Evolutionary conservation across 2,888 invertebrate species (phyloP).

Genomic region (Choristoneura rosaceana): DNA sequence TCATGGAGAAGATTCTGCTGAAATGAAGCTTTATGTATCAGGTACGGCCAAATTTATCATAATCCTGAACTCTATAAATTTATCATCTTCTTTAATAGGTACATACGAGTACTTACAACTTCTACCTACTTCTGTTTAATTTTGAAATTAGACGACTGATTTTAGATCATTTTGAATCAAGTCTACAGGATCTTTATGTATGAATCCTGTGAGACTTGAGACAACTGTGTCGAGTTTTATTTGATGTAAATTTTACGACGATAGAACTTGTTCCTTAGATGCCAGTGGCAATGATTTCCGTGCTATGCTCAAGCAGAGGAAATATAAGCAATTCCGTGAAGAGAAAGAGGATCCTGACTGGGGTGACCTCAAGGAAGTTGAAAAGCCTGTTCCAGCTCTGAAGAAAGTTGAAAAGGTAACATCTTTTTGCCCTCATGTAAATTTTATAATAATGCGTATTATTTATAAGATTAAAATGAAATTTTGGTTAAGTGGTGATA

Average conservation of each 20-base stretch:
- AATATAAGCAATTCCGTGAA: slow-evolving; percentile 96
- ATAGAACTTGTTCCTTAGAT: slow-evolving; percentile 82
- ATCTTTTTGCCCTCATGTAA: slow-evolving; percentile 45
- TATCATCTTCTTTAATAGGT: too few species aligned
- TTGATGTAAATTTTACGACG: too few species aligned
- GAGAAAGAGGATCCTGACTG: slow-evolving; percentile 97
- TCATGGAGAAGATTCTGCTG: slow-evolving; percentile 98
- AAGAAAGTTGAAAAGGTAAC: slow-evolving; percentile 98
- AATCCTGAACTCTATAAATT: too few species aligned
- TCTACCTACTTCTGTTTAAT: too few species aligned
- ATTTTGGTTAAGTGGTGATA: slow-evolving; percentile 66
- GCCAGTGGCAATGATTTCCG: slow-evolving; percentile 99
- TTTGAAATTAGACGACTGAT: too few species aligned
- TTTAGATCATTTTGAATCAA: too few species aligned
- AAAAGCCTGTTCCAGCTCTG: slow-evolving; percentile 93
- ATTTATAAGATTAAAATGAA: not conserved
- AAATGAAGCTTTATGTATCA: slow-evolving; percentile 98
- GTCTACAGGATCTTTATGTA: too few species aligned
- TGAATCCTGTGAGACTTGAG: too few species aligned
- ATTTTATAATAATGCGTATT: not conserved
- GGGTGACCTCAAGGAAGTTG: slow-evolving; percentile 96
- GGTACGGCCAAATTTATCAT: slow-evolving; percentile 83
- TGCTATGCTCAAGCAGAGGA: slow-evolving; percentile 98
- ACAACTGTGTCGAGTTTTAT: too few species aligned
- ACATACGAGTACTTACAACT: too few species aligned